Conservation (phyloP, 2,888 invertebrate species). For the Drosophila peninsularis region DNA sequence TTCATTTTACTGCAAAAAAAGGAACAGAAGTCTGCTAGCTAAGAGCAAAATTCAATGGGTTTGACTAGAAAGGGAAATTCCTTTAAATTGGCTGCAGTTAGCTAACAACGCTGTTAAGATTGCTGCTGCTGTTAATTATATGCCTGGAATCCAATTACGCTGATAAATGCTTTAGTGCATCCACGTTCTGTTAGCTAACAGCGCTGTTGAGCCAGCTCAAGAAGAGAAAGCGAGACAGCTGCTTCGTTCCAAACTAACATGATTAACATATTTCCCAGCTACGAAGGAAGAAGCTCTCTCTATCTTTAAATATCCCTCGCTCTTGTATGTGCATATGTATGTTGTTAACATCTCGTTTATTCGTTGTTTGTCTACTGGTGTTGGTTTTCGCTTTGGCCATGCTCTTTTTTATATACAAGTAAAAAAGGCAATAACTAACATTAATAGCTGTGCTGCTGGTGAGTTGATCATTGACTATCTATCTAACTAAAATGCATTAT, state of each 20-base stretch:
- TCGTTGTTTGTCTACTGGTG: conserved; percentile 31
- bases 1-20: conserved; percentile 7
- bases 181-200: background rate
- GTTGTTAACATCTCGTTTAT: conserved; percentile 12
- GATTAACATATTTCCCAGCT: background rate
- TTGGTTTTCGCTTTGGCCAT: conserved; percentile 33
- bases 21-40: background rate
- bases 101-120: conserved; percentile 19
- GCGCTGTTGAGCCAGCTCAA: background rate
- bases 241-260: background rate
- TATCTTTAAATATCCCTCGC: background rate
- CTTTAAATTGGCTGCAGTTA: background rate
- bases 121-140: background rate
- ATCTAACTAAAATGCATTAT: conserved; percentile 14
- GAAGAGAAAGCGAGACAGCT: background rate
- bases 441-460: conserved; percentile 39
- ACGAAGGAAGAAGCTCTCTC: background rate
- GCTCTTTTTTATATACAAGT: background rate
- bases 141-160: background rate
- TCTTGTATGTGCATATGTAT: conserved; percentile 5
- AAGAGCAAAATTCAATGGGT: background rate
- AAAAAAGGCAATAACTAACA: conserved; percentile 31
- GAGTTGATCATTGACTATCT: conserved; percentile 42
- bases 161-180: too few species aligned
- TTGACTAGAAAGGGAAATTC: background rate